Evolutionary conservation across 2,113 vertebrate genomes (phyloP).

Genomic region (Pterocles gutturalis): DNA sequence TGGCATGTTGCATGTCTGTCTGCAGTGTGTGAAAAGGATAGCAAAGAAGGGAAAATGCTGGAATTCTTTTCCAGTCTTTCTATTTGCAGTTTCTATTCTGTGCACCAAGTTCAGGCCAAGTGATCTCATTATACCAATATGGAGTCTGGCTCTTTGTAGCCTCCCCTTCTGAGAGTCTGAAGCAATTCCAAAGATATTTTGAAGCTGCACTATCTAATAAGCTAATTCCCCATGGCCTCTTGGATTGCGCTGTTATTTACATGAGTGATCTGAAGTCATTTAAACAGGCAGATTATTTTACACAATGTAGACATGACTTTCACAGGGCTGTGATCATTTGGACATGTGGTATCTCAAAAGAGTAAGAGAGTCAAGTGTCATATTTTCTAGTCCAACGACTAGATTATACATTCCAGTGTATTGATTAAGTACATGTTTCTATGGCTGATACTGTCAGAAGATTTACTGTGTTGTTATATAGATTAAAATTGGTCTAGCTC

Average conservation of each 20-base stretch:
- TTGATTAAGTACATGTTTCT: not conserved
- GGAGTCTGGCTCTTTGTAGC: conserved; percentile 16
- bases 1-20: not conserved
- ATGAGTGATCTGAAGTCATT: not conserved
- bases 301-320: not conserved
- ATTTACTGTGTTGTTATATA: not conserved
- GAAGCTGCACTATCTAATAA: not conserved
- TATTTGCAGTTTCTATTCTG: not conserved
- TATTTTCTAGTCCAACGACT: not conserved
- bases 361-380: not conserved
- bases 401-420: not conserved
- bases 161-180: not conserved
- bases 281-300: not conserved
- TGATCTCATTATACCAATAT: not conserved
- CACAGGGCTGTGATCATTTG: not conserved
- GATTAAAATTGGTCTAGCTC: not conserved
- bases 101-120: not conserved
- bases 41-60: not conserved
- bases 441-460: not conserved
- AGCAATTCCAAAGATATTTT: conserved; percentile 38
- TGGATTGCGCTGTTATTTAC: not conserved
- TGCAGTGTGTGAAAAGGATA: not conserved
- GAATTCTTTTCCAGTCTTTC: not conserved
- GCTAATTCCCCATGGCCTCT: not conserved
- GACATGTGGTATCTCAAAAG: not conserved